Base-by-base conservation (phyloP, 92 coral and sea anemone genomes). In the Porites cylindrica region DNA sequence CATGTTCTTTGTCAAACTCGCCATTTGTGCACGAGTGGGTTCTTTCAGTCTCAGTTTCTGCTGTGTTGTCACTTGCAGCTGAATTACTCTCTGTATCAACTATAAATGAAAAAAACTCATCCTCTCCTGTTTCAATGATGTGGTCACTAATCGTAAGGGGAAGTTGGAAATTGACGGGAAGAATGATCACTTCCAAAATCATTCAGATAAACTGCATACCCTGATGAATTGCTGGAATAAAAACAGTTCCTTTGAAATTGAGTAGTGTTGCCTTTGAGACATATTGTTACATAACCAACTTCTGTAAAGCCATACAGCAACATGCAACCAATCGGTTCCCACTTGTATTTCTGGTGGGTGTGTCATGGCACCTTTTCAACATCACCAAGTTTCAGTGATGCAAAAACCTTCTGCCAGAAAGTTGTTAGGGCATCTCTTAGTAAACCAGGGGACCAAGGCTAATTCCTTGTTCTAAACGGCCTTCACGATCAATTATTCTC, bases 271-370 rank as follows among this genome's bases (percentile, higher is more conserved):
- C 43, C 43, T 38, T 38, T 38, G 43, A 88, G 77, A 12, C 82
- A 88, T 70, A 67, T 54, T 18, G 78, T 87, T 60, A 82, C 91
- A 88, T 88, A 67, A 26, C 84, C 79, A 14, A 72, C 56, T 71
- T 81, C 82, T 75, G 58, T 82, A 73, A 88, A 88, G 65, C 82
- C 91, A 88, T 88, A 74, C 72, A 75, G 71, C 70, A 88, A 72
- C 70, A 88, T 75, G 29, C 77, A 56, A 61, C 87, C 78, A 26
- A 89, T 70, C 12, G 85, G 84, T 77, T 68, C 78, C 92, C 88
- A 83, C 47, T 89, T 88, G 69, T 50, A 66, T 63, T 68, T 82
- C 78, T 89, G 88, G 68, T 88, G 91, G 66, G 82, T 72, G 66
- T 88, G 88, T 52, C 88, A 62, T 38, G 43, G 43, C 6, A 38